Base-by-base conservation (phyloP, 2,888 invertebrate genomes). In the Cordilura impudica region DNA sequence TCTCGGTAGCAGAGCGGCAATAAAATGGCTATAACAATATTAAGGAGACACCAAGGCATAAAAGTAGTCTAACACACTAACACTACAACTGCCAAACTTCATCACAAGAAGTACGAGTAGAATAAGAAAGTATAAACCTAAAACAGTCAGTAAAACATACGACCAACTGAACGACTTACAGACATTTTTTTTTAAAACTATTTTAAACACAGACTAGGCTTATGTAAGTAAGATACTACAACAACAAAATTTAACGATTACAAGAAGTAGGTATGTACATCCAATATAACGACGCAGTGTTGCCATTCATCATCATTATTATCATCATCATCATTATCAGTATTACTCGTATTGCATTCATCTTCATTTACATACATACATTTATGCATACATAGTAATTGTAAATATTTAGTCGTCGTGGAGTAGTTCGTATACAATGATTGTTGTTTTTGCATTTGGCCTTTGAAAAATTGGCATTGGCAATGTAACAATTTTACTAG, bases 151-250 rank as follows among this genome's bases (percentile, higher is more conserved):
- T 51, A 49, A 67, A 63, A 49, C 63, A 49, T 47, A 58, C 72
- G 78, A 78, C 78, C 78, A 73, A 78, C 69, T 73, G 72, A 78
- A 78, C 69, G 69, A 73, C 69, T 69, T 58, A 78, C 73, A 78
- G 78, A 72, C 66, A 69, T 78, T 69, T 78, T 78, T 56, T 56
- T 29, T 26, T 26, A 4, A 4, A 21, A 66, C 67, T 60, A 66
- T 61, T 26, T 61, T 21, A 26, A 63, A 63, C 39, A n/a, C 10
- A 49, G 47, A 61, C 69, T 56, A 69, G 61, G 67, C 67, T 69
- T 75, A 75, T 61, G 53, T 63, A 43, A 29, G 66, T 66, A 66
- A 29, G 51, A 16, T n/a, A 65, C 35, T 53, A 63, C n/a, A 21
- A 49, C 31, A 53, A 39, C 49, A 43, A 70, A 29, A 5, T 29